Conservation (phyloP, 2,797 vertebrate species). For the Clarias pachynema region DNA sequence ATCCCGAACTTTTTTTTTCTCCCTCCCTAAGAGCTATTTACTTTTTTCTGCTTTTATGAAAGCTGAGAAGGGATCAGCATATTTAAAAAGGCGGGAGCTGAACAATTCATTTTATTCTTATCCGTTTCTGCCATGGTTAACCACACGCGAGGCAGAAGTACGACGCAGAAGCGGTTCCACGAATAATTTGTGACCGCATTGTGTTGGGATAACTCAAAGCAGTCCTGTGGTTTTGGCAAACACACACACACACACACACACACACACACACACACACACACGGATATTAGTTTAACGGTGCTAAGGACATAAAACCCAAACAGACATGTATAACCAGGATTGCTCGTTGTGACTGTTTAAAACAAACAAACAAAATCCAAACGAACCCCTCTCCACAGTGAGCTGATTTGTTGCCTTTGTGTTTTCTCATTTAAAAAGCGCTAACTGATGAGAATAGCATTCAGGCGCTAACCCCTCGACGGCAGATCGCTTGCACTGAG, state of each 20-base stretch:
- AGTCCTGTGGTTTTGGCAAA: conserved; percentile 18
- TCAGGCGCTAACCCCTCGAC: conserved; percentile 28
- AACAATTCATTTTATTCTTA: conserved; percentile 46
- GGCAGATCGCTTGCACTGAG: conserved; percentile 41
- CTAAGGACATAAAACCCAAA: not conserved
- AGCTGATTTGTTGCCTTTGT: conserved; percentile 40
- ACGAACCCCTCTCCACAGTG: conserved; percentile 13
- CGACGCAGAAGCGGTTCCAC: not conserved
- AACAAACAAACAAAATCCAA: conserved; percentile 30
- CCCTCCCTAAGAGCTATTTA: conserved; percentile 41
- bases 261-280: conserved; percentile 35
- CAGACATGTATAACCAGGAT: not conserved
- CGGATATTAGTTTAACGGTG: not conserved
- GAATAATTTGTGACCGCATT: conserved; percentile 20
- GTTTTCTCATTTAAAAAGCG: conserved; percentile 26
- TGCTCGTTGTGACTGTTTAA: conserved; percentile 31
- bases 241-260: conserved; percentile 14
- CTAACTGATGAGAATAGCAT: conserved; percentile 27
- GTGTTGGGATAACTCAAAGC: conserved; percentile 32
- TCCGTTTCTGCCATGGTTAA: conserved; percentile 25
- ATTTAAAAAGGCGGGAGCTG: conserved; percentile 40
- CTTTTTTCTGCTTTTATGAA: conserved; percentile 29
- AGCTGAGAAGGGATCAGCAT: conserved; percentile 36
- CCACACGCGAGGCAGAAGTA: not conserved
- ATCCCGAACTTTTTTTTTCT: conserved; percentile 26